Base-by-base conservation (phyloP, 92 coral and sea anemone genomes). In the Meandrina meandrites region DNA sequence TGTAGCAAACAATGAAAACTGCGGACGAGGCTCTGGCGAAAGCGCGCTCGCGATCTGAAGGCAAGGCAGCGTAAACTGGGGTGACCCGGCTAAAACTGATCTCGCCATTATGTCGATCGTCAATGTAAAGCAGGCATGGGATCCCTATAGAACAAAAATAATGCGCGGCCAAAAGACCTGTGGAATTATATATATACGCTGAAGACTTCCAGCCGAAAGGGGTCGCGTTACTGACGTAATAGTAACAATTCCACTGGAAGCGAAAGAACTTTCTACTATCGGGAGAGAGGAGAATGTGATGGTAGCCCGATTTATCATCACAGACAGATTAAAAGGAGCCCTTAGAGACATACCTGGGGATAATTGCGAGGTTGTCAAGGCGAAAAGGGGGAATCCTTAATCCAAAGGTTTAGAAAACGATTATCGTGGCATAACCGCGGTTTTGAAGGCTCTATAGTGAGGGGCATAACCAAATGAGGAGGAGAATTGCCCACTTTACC, bases 31-130 rank as follows among this genome's bases (percentile, higher is more conserved):
- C 81, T 27, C 35, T 34, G 34, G 87, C 74, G 40, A 66, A n/a
- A 6, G 45, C 45, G 6, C 45, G 45, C 45, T 40, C 45, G n/a
- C 45, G 45, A 40, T 40, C 45, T 40, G 45, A 40, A n/a, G 51
- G 8, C 67, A 83, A 37, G 60, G 54, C 28, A 24, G 50, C 32
- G 21, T 56, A 8, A 8, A 48, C 40, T 14, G 21, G 31, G 78
- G 56, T 31, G 30, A 69, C 56, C 8, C 45, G 45, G 27, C 28
- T 19, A 22, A 64, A 22, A 22, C 70, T 64, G 70, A 64, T 64
- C 81, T 90, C 80, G 54, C 87, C 90, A 3, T 75, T 81, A 47
- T 90, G 93, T 5, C 84, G 69, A 53, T 90, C 90, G 69, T 86
- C 90, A 12, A 90, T 90, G 54, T 90, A 90, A 6, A 76, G 78